A percentile compares a stretch with the other conserved stretches of the same genome.
Conservation (phyloP, 2,113 vertebrate genomes). For the Eurystomus gularis region DNA sequence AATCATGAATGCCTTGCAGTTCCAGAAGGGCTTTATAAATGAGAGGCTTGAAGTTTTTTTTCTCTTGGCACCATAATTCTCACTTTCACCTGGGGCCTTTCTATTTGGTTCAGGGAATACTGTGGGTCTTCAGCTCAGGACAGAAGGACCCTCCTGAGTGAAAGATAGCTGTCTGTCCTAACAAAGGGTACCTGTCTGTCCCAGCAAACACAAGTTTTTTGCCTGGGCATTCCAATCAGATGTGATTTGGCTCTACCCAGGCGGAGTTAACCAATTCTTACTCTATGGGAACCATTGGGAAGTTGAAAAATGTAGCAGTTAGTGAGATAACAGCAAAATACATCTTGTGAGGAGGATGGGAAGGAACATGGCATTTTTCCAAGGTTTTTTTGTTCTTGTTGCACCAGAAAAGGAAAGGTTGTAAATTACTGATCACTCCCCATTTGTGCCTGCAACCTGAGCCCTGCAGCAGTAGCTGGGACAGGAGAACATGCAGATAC, state of each 20-base stretch:
- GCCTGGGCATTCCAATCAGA: not conserved
- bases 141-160: not conserved
- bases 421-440: not conserved
- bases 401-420: not conserved
- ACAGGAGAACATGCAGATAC: not conserved
- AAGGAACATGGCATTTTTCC: not conserved
- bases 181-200: not conserved
- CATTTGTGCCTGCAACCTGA: not conserved
- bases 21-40: not conserved
- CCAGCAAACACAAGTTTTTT: not conserved
- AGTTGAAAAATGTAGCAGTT: not conserved
- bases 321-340: not conserved
- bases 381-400: not conserved
- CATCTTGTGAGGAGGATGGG: not conserved
- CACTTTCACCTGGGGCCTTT: not conserved
- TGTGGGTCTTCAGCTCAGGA: not conserved
- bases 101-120: not conserved
- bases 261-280: not conserved
- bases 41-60: not conserved
- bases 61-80: fast-evolving
- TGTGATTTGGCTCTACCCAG: not conserved
- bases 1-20: not conserved
- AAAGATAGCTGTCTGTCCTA: not conserved
- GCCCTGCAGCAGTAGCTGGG: not conserved
- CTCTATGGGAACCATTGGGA: not conserved